These are phyloP conservation scores for Fistularia tabacaria DNA, from an alignment of 2,797 vertebrate genomes.

Conservation along the genomic window DNA sequence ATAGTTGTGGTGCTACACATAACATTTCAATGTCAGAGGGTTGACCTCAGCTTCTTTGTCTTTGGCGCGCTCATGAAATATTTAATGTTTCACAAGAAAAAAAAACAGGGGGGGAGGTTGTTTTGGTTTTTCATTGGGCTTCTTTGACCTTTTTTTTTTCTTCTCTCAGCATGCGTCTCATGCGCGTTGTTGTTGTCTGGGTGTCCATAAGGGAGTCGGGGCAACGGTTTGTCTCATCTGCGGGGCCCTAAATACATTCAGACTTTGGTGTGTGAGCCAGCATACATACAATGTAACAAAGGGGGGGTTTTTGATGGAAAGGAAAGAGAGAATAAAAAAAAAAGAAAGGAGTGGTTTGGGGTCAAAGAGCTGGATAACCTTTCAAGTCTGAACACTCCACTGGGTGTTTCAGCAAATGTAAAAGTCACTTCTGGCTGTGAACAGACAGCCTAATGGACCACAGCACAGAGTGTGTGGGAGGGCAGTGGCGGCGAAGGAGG, in stretches of 20 bases:
- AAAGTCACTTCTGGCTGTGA: constrained; percentile 68
- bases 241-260: constrained; percentile 55
- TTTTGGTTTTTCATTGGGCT: constrained; percentile 29
- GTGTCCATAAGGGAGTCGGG: not conserved
- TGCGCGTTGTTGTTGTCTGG: constrained; percentile 3
- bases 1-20: constrained; percentile 29
- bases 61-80: constrained; percentile 53
- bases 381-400: constrained; percentile 70
- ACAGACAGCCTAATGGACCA: constrained; percentile 70
- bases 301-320: constrained; percentile 66
- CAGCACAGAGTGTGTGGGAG: constrained; percentile 46
- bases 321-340: constrained; percentile 35
- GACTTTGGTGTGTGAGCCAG: constrained; percentile 54
- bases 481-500: constrained; percentile 12
- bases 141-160: constrained; percentile 28
- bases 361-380: constrained; percentile 69
- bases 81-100: constrained; percentile 42
- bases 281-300: constrained; percentile 56
- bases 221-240: constrained; percentile 27
- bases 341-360: constrained; percentile 64
- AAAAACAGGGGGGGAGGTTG: constrained; percentile 4
- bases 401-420: constrained; percentile 73
- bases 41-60: constrained; percentile 27
- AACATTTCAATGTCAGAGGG: constrained; percentile 23
- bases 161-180: constrained; percentile 5